Evolutionary conservation across 2,113 vertebrate species (phyloP), one percentile per base, ranked within the genome.

Genomic region (Dicrurus megarhynchus): DNA sequence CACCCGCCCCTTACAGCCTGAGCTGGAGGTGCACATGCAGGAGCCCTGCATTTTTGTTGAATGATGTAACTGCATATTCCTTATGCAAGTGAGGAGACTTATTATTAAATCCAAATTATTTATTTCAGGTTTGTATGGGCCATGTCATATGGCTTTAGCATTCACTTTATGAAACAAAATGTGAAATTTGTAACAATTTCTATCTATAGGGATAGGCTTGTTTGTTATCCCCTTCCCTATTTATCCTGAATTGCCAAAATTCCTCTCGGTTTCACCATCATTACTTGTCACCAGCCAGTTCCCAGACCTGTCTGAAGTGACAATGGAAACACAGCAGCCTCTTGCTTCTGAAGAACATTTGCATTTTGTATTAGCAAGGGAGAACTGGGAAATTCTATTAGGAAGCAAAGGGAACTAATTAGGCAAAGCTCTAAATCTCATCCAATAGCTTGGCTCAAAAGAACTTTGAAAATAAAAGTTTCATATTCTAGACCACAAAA

Each of bases 11-110:
- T 95, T 16, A 15, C 16, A 87, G 84, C 87, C 24, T n/a, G 60
- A 88, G 69, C 35, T 18, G 61, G 81, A 83, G 71, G 71, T 90
- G 86, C 83, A 86, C 42, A 65, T 2, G 23, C 37, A 90, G 83
- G 55, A 95, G 90, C 68, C 12, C 75, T 71, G 83, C 96, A 78
- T 97, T 96, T 92, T 79, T 96, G 85, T 18, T 11, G 47, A 39
- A 32, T 96, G 96, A 97, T 46, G 86, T 94, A 63, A 94, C 35
- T 50, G 79, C 53, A 56, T 59, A 71, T 68, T 92, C 83, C 76
- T 78, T 71, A 52, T 44, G 74, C 83, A 92, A 95, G 65, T 52
- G 67, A 70, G n/a, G 52, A 95, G 60, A 46, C 20, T 69, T 39
- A 6, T 71, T 73, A 75, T 84, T 94, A 81, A 56, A 60, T 3